phyloP scores from a whole-genome alignment of 2,113 vertebrate species.

The Megaceryle torquata region DNA sequence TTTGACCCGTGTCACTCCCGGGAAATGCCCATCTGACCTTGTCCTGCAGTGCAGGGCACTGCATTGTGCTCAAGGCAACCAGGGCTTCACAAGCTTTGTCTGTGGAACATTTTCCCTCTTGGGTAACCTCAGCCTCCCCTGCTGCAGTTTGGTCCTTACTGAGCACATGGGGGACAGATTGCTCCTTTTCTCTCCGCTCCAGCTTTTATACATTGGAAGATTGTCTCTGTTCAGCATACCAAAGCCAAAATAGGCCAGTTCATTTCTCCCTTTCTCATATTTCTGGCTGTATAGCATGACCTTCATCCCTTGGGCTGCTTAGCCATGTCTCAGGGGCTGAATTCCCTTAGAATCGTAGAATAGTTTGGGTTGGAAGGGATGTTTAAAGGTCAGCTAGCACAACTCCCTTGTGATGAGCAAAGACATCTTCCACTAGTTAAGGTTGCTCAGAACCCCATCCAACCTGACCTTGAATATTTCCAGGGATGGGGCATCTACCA shows the following conservation, averaged over 20 bases:
- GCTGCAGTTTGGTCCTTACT: background rate
- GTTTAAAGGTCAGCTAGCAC: background rate
- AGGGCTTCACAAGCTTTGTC: background rate
- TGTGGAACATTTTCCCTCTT: background rate
- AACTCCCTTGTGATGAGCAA: background rate
- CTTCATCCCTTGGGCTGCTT: background rate
- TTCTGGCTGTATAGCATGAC: background rate
- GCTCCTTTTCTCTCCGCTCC: background rate
- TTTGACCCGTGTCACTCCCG: background rate
- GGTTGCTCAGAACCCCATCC: background rate
- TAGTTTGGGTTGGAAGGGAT: background rate
- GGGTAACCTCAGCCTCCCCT: background rate
- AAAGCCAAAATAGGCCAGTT: background rate
- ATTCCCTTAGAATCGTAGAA: background rate
- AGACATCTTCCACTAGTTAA: background rate
- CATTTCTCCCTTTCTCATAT: background rate
- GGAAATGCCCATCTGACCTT: background rate
- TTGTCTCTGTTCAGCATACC: background rate
- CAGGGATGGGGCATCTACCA: background rate
- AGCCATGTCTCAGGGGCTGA: background rate
- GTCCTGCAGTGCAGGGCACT: background rate
- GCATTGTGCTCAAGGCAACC: background rate
- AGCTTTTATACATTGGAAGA: background rate
- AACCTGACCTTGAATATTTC: background rate
- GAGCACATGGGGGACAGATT: background rate